These are phyloP conservation scores for Brenthis ino DNA, from an alignment of 2,888 invertebrate genomes.

Conservation along the genomic window DNA sequence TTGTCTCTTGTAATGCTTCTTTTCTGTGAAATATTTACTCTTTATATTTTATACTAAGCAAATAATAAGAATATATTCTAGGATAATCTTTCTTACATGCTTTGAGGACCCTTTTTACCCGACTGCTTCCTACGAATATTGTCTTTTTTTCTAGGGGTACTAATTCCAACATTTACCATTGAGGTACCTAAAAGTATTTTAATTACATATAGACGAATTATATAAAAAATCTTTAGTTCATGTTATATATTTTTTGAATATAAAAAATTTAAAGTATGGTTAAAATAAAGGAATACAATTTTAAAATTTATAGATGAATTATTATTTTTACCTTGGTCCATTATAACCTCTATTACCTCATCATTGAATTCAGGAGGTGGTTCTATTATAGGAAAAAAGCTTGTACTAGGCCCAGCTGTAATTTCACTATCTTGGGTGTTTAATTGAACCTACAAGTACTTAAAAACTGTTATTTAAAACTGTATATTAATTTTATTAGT, in stretches of 20 bases:
- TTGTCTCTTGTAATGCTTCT: conserved; percentile 6
- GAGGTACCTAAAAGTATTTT: conserved; percentile 12
- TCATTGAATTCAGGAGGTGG: neutral
- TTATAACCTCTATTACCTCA: neutral
- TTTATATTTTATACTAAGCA: conserved; percentile 9
- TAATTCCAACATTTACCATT: neutral
- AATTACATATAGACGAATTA: neutral
- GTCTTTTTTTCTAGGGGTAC: neutral
- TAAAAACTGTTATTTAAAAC: conserved; percentile 4
- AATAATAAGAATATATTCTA: neutral
- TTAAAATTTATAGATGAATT: neutral
- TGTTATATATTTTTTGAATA: neutral
- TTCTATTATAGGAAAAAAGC: neutral
- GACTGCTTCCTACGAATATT: conserved; percentile 1
- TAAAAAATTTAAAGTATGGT: neutral
- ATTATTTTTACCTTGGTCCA: conserved; percentile 7
- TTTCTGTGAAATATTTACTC: conserved; percentile 7
- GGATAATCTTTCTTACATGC: neutral
- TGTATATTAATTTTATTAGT: neutral
- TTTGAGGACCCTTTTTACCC: too few species aligned
- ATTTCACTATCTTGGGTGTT: neutral
- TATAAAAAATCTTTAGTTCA: neutral
- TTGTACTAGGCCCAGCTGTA: neutral
- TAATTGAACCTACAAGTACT: neutral
- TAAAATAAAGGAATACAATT: neutral